Base-by-base conservation (phyloP, 2,113 vertebrate genomes). In the Sisor rabdophorus region DNA sequence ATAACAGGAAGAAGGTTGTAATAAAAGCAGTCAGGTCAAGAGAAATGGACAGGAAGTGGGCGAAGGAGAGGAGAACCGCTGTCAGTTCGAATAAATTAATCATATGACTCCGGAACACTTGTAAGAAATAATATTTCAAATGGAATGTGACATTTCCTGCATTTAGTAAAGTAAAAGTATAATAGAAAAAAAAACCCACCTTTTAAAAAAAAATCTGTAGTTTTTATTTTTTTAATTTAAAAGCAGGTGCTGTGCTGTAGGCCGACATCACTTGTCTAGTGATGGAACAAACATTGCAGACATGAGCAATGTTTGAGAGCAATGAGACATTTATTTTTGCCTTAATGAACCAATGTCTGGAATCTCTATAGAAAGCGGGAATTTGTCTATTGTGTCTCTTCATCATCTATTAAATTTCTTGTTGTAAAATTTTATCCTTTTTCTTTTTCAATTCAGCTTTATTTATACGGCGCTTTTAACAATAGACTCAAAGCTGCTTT, bases 1-100 rank as follows among this genome's bases (percentile, higher is more conserved):
- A 81, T 73, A 75, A 73, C 61, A 61, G 52, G 52, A 77, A 71
- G 75, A 77, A 32, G 71, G 55, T 59, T 63, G 54, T 30, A 81
- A 64, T 65, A 52, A 81, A 78, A 63, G 48, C 26, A 32, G 40
- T 20, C 22, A 20, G 48, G 59, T 20, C 26, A 9, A 73, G 52
- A 4, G 32, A 72, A 32, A 32, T 63, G 36, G 72, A 53, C 22
- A 59, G 54, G 70, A 26, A 69, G 76, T 74, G 69, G 74, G 59
- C 40, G 56, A 75, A 17, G 17, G 22, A 65, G 53, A 75, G 67
- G 40, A 60, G 74, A 64, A 69, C 48, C n/a, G 67, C 69, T 77
- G 79, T 77, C 75, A 77, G 71, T 36, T 55, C 69, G 74, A 77
- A 73, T 73, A 40, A 77, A 54, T 50, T 15, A 61, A 52, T 28